These are phyloP conservation scores for Enteromius unitaeniatus DNA, from an alignment of 2,797 vertebrate species.

Conservation along the genomic window DNA sequence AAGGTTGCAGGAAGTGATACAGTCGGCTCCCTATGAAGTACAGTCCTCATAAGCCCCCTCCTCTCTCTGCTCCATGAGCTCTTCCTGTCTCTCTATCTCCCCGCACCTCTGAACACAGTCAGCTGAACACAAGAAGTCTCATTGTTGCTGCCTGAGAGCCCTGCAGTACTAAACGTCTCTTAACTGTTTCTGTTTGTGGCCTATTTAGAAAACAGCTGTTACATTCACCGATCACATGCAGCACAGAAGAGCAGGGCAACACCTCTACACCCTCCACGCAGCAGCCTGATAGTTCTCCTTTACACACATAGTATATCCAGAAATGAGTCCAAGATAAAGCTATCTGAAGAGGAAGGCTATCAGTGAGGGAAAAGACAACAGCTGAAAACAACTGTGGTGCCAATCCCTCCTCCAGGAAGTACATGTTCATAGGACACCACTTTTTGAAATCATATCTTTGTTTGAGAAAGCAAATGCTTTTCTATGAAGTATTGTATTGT, in stretches of 20 bases:
- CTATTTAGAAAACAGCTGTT: slow-evolving; percentile 78
- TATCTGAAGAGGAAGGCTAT: neutral
- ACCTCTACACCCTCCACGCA: slow-evolving; percentile 28
- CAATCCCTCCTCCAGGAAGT: neutral
- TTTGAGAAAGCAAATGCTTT: slow-evolving; percentile 19
- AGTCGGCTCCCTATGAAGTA: slow-evolving; percentile 58
- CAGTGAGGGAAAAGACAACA: neutral
- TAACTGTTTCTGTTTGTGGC: slow-evolving; percentile 66
- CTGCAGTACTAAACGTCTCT: slow-evolving; percentile 62
- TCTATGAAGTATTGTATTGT: slow-evolving; percentile 30
- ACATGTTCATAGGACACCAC: neutral
- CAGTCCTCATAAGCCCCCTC: slow-evolving; percentile 60
- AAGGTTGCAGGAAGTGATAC: slow-evolving; percentile 64
- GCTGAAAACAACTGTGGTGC: neutral
- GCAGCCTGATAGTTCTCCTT: neutral
- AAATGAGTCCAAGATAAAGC: slow-evolving; percentile 2
- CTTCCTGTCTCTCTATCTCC: slow-evolving; percentile 40
- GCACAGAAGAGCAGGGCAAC: slow-evolving; percentile 66
- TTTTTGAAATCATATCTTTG: slow-evolving; percentile 18
- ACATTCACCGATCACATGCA: slow-evolving; percentile 79
- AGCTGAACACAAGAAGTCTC: slow-evolving; percentile 72
- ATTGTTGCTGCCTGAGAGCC: slow-evolving; percentile 78
- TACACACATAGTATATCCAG: neutral
- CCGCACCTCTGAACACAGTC: slow-evolving; percentile 56
- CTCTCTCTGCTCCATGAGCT: slow-evolving; percentile 43